Evolutionary conservation across 2,888 invertebrate genomes (phyloP).

Genomic region (Caenorhabditis sp.): DNA sequence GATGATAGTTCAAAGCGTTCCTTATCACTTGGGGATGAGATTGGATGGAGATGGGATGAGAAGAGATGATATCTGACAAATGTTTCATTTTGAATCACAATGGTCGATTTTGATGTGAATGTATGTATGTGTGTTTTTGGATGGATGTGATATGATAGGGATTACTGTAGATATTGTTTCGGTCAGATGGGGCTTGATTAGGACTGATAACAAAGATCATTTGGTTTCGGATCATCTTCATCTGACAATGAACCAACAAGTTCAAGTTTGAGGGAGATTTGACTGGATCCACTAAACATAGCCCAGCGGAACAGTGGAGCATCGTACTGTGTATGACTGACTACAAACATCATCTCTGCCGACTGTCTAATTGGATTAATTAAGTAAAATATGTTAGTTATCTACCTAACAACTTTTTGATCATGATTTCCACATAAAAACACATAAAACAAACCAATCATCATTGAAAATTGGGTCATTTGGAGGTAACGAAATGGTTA

Average conservation of each 20-base stretch:
- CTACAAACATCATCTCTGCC: not conserved
- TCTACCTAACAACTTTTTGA: not conserved
- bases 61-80: not conserved
- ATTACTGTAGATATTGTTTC: constrained; percentile 11
- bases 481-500: not conserved
- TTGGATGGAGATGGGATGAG: too few relatives aligned
- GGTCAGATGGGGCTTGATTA: not conserved
- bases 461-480: not conserved
- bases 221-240: too few relatives aligned
- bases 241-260: too few relatives aligned
- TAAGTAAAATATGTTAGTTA: not conserved
- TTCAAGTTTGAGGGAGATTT: too few relatives aligned
- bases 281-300: too few relatives aligned
- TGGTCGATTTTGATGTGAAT: constrained; percentile 15
- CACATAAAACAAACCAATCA: too few relatives aligned
- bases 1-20: not conserved
- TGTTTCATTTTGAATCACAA: constrained; percentile 24
- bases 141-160: not conserved
- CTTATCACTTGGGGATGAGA: too few relatives aligned
- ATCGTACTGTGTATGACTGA: not conserved
- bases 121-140: too few relatives aligned
- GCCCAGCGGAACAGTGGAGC: not conserved
- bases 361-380: not conserved
- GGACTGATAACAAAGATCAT: not conserved
- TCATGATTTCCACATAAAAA: not conserved